A percentile compares a stretch with the other conserved stretches of the same genome.
Evolutionary conservation across 2,797 vertebrate genomes (phyloP).

Genomic region (Takifugu rubripes): DNA sequence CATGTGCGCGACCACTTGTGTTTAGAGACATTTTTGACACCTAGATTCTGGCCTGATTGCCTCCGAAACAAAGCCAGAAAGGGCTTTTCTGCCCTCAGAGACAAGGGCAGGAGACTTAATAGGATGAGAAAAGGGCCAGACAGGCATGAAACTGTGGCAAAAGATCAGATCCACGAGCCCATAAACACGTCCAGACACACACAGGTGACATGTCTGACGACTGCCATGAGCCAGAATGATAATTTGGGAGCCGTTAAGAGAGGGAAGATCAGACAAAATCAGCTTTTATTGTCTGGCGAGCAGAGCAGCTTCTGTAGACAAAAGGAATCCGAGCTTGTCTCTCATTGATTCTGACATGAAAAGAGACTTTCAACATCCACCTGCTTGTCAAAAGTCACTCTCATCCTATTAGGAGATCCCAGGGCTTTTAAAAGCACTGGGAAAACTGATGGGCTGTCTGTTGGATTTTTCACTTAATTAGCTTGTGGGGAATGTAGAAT

Average conservation of each 20-base stretch:
- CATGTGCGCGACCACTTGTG: slow-evolving; percentile 18
- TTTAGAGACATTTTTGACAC: slow-evolving; percentile 25
- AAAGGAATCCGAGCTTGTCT: no score
- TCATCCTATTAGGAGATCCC: not conserved
- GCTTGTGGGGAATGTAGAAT: no score
- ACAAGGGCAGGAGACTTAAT: slow-evolving; percentile 28
- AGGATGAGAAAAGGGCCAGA: slow-evolving; percentile 36
- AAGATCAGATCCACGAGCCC: slow-evolving; percentile 11
- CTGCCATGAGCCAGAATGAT: slow-evolving; percentile 10
- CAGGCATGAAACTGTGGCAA: slow-evolving; percentile 30
- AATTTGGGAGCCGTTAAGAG: slow-evolving; percentile 66
- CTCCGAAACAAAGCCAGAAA: slow-evolving; percentile 20
- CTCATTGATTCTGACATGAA: slow-evolving; percentile 2
- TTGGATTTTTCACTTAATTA: no score
- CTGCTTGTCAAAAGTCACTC: not conserved
- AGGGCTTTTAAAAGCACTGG: not conserved
- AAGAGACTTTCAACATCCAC: slow-evolving; percentile 7
- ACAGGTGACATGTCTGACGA: slow-evolving; percentile 6
- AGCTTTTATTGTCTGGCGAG: slow-evolving; percentile 46
- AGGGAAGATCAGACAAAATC: slow-evolving; percentile 58
- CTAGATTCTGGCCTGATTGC: slow-evolving; percentile 32
- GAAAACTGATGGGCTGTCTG: not conserved
- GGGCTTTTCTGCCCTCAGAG: slow-evolving; percentile 24
- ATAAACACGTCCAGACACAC: not conserved
- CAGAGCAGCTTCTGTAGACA: slow-evolving; percentile 31